Conservation (phyloP, 2,113 vertebrate species). For the Dicaeum eximium region DNA sequence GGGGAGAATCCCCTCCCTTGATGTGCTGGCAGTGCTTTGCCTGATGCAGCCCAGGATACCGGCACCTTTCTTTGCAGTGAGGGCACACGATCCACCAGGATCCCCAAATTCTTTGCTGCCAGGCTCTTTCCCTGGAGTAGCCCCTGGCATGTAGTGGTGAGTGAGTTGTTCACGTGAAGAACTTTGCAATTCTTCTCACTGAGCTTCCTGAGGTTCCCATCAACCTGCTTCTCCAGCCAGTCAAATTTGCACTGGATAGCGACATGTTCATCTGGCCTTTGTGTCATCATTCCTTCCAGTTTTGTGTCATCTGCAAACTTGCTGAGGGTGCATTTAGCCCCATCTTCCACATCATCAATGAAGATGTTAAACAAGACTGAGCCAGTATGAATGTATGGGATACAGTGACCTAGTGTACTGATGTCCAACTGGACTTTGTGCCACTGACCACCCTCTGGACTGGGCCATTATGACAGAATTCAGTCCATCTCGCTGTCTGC, state of each 20-base stretch:
- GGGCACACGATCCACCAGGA: neutral
- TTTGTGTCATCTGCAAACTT: neutral
- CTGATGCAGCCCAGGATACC: neutral
- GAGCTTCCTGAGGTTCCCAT: neutral
- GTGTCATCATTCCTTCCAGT: neutral
- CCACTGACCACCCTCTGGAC: neutral
- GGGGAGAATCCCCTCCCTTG: neutral
- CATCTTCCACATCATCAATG: neutral
- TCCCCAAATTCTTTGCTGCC: neutral
- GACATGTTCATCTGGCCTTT: neutral
- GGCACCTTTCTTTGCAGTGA: accelerated
- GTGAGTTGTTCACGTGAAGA: neutral
- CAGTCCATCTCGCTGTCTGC: neutral
- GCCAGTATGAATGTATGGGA: neutral
- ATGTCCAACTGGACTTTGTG: neutral
- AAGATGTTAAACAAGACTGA: neutral
- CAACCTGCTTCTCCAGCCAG: neutral
- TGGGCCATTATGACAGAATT: neutral
- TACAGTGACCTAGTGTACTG: neutral
- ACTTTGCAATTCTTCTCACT: neutral
- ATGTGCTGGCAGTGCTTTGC: neutral
- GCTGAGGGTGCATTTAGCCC: neutral
- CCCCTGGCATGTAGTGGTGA: neutral
- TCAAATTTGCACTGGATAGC: neutral
- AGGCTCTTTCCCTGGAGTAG: neutral